phyloP scores from a whole-genome alignment of 2,797 vertebrate species.

The Epinephelus malabaricus region DNA sequence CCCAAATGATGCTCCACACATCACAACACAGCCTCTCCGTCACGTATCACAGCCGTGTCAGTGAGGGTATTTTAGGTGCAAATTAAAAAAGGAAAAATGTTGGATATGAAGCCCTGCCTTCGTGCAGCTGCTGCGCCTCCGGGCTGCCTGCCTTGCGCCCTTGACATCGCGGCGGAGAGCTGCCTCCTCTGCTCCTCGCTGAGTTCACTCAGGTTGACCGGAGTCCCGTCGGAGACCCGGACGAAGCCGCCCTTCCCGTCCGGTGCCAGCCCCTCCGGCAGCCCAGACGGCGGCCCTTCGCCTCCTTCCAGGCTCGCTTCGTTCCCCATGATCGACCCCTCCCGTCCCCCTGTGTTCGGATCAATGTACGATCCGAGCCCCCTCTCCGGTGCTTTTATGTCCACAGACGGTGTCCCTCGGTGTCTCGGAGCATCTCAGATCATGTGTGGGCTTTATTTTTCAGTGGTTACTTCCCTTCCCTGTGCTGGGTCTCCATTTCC shows the following conservation, averaged over 20 bases:
- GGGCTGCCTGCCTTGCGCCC: slow-evolving; percentile 93
- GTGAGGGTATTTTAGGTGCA: slow-evolving; percentile 10
- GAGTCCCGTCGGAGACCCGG: slow-evolving; percentile 89
- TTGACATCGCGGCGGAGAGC: slow-evolving; percentile 94
- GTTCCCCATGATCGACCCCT: slow-evolving; percentile 93
- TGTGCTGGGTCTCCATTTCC: slow-evolving; percentile 22
- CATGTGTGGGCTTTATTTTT: not conserved
- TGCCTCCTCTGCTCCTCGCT: slow-evolving; percentile 93
- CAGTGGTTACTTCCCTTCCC: slow-evolving; percentile 41
- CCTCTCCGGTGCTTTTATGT: slow-evolving; percentile 62
- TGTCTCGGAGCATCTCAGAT: slow-evolving; percentile 70
- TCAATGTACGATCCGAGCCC: slow-evolving; percentile 66
- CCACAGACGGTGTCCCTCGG: slow-evolving; percentile 57
- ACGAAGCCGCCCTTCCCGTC: slow-evolving; percentile 87
- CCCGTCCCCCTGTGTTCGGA: slow-evolving; percentile 64
- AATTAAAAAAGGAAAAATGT: not conserved
- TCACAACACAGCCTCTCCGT: slow-evolving; percentile 54
- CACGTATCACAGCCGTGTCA: not conserved
- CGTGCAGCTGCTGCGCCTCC: slow-evolving; percentile 86
- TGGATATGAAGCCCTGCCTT: slow-evolving; percentile 84
- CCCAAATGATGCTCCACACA: slow-evolving; percentile 61
- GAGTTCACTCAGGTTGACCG: slow-evolving; percentile 91
- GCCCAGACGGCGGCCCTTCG: slow-evolving; percentile 86
- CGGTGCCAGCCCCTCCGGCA: slow-evolving; percentile 87
- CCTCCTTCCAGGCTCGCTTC: slow-evolving; percentile 95